Evolutionary conservation across 2,113 vertebrate genomes (phyloP).

Genomic region (Rana temporaria): DNA sequence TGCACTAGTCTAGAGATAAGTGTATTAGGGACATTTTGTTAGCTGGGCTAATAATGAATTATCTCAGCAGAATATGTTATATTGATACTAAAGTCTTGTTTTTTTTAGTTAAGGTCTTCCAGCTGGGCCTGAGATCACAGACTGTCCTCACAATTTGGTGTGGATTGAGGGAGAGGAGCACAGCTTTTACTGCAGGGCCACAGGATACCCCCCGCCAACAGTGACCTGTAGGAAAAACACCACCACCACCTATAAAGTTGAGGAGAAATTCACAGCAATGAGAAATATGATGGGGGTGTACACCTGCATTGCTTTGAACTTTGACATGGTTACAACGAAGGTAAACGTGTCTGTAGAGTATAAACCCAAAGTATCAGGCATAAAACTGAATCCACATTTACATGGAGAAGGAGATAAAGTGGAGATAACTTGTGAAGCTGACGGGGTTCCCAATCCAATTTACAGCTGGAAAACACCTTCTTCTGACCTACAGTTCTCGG

Average conservation of each 20-base stretch:
- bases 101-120: no score
- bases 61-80: no score
- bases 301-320: not conserved
- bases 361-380: not conserved
- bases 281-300: slow-evolving; percentile 19
- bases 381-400: not conserved
- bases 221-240: not conserved
- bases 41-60: no score
- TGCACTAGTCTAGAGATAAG: no score
- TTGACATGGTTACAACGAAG: not conserved
- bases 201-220: not conserved
- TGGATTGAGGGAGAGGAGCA: slow-evolving; percentile 25
- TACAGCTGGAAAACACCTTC: slow-evolving; percentile 17
- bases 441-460: not conserved
- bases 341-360: slow-evolving; percentile 19
- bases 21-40: no score
- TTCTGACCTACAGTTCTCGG: not conserved
- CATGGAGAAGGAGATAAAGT: not conserved
- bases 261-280: not conserved
- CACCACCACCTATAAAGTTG: not conserved
- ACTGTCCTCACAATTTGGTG: not conserved
- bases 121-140: slow-evolving; percentile 28
- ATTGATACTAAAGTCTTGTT: no score
- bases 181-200: slow-evolving; percentile 19
- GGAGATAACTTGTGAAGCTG: slow-evolving; percentile 22